A percentile compares a stretch with the other conserved stretches of the same genome.
phyloP scores from a whole-genome alignment of 1,140 invertebrate genomes.

The Aleiodes sp. region DNA sequence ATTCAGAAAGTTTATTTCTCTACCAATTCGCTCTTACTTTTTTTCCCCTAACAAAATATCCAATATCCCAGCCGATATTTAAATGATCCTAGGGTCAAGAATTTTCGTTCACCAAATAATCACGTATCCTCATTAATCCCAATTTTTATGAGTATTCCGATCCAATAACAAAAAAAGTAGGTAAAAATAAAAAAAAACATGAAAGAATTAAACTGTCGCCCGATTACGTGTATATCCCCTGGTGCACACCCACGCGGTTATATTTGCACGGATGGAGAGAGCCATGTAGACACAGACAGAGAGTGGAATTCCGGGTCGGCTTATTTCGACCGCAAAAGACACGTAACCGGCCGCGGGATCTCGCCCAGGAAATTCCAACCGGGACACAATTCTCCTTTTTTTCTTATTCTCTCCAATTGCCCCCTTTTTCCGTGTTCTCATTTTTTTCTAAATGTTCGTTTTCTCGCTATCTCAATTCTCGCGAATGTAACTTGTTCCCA shows the following conservation, averaged over 20 bases:
- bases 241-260: conserved; percentile 24
- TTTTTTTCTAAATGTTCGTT: background rate
- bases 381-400: background rate
- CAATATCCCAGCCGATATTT: background rate
- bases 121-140: background rate
- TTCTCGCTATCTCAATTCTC: background rate
- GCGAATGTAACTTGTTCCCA: no score
- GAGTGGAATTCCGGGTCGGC: conserved; percentile 29
- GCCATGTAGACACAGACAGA: background rate
- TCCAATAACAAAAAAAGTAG: background rate
- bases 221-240: conserved; percentile 11
- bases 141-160: conserved; percentile 8
- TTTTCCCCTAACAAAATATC: background rate
- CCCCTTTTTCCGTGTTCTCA: background rate
- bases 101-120: background rate
- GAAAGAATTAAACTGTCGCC: conserved; percentile 5
- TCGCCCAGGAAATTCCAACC: conserved; percentile 20
- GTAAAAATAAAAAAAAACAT: background rate
- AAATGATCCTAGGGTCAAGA: background rate
- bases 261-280: conserved; percentile 1
- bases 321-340: conserved; percentile 32
- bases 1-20: no score
- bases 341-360: conserved; percentile 15
- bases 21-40: no score
- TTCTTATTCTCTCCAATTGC: conserved; percentile 11